Evolutionary conservation across 2,113 vertebrate genomes (phyloP), one percentile per base, ranked within the genome.

Genomic region (Clinocottus analis): DNA sequence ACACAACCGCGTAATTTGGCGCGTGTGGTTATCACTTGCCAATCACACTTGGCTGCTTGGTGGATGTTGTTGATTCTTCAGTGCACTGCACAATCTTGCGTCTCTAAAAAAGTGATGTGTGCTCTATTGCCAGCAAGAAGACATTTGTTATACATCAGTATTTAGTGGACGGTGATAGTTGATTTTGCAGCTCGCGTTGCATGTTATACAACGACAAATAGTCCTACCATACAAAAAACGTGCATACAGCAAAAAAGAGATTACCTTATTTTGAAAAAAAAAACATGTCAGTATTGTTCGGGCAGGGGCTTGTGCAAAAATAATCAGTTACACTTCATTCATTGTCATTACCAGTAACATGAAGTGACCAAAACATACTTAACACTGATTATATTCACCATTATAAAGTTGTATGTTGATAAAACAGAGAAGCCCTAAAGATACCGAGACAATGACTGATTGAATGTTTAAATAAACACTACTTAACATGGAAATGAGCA

Each of bases 11-110:
- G 61, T 73, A 65, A 67, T 77, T 84, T 83, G 61, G 49, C 64
- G 69, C 11, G 23, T 77, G 76, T 39, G 62, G 72, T 86, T 82
- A 88, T 86, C 87, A 83, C 76, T 77, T 86, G 80, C 75, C 80
- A 79, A 81, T 87, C 85, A 85, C 78, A 84, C 66, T 53, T 33
- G 58, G 74, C 62, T 85, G 39, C 56, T 69, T 61, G 37, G 72
- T 70, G 62, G 51, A 39, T 82, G 73, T 67, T 49, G 59, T 79
- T 88, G 67, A 70, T 78, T 83, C 80, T 71, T 73, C 68, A 76
- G 16, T 37, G 70, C 23, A 35, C 64, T 35, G 33, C 23, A 70
- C 64, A 80, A 23, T 71, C 33, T 65, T 60, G 29, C 4, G 60
- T 83, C 60, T 65, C 35, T 33, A 61, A 86, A 68, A 19, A 21